phyloP scores from a whole-genome alignment of 2,797 vertebrate genomes.

The Helicolenus hilgendorfi region DNA sequence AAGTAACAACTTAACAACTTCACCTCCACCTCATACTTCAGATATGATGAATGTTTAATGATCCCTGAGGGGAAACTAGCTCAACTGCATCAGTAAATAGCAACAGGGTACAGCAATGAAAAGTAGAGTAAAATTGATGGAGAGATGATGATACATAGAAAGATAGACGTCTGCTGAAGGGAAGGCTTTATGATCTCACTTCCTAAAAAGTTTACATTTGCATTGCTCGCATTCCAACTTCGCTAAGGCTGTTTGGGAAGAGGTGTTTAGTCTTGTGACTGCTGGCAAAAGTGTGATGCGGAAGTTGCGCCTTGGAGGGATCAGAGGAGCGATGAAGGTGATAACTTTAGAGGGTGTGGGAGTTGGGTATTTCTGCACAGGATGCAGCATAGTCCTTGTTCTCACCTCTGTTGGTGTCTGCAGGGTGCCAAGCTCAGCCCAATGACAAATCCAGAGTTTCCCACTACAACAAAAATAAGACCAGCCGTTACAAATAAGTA shows the following conservation, averaged over 20 bases:
- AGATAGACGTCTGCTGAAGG: not conserved
- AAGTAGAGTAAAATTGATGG: not conserved
- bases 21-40: conserved; percentile 21
- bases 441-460: not conserved
- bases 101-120: not conserved
- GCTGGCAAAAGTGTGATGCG: conserved; percentile 32
- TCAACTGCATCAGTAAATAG: conserved; percentile 26
- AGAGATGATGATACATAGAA: not conserved
- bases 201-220: not conserved
- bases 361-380: conserved; percentile 37
- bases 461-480: not conserved
- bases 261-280: not conserved
- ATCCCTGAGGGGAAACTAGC: conserved; percentile 2
- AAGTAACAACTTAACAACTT: conserved; percentile 31
- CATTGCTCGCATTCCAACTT: not conserved
- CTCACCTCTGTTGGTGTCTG: conserved; percentile 37
- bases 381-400: conserved; percentile 42
- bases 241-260: not conserved
- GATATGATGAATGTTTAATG: conserved; percentile 51
- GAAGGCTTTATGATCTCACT: not conserved
- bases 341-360: conserved; percentile 43
- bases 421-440: conserved; percentile 15
- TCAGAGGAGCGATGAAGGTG: conserved; percentile 16
- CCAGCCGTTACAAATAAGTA: not conserved
- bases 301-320: conserved; percentile 15